Evolutionary conservation across 2,113 vertebrate genomes (phyloP).

Genomic region (Ochotona curzoniae): DNA sequence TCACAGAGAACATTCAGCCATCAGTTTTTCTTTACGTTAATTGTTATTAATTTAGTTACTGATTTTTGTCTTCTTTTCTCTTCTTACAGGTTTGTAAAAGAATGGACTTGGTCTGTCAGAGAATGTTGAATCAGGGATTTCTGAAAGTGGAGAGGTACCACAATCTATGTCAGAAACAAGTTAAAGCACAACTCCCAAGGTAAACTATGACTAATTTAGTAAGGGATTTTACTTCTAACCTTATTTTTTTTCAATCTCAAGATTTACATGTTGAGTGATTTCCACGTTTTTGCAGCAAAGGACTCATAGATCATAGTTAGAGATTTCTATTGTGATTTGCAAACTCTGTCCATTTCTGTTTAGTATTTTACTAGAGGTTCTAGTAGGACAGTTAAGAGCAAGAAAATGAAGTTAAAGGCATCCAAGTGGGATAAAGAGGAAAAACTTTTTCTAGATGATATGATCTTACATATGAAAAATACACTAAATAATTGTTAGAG

Average conservation of each 20-base stretch:
- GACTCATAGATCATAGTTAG: not conserved
- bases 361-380: not conserved
- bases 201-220: conserved; percentile 79
- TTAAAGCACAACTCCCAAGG: conserved; percentile 99
- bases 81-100: conserved; percentile 95
- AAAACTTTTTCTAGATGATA: not conserved
- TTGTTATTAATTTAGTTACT: not conserved
- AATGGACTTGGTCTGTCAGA: conserved; percentile 98
- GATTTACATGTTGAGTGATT: not conserved
- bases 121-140: conserved; percentile 98
- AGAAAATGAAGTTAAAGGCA: conserved; percentile 12
- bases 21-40: conserved; percentile 13
- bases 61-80: conserved; percentile 30
- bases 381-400: not conserved
- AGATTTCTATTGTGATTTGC: not conserved
- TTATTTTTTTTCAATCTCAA: not conserved
- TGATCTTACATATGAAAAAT: not conserved
- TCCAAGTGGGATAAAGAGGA: not conserved
- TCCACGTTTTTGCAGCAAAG: conserved; percentile 23
- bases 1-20: not conserved
- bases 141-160: conserved; percentile 98
- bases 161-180: conserved; percentile 98
- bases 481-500: not conserved
- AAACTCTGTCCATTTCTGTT: not conserved
- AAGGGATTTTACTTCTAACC: not conserved